Evolutionary conservation across 2,888 invertebrate species (phyloP).

Genomic region (Diabrotica balteata): DNA sequence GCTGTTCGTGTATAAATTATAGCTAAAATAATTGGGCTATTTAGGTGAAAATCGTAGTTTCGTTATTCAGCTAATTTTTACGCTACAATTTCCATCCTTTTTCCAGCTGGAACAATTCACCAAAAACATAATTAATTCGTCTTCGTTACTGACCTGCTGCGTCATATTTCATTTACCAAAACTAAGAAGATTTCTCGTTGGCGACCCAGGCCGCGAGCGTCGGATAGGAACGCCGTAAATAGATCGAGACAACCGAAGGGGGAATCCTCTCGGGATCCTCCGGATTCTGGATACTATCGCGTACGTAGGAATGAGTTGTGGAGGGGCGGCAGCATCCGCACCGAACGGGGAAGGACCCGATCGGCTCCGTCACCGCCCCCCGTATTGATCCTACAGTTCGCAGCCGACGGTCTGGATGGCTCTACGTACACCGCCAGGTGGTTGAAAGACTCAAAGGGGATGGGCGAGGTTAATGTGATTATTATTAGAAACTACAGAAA

Average conservation of each 20-base stretch:
- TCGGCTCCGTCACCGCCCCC: constrained; percentile 13
- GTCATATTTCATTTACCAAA: not conserved
- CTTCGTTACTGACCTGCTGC: too few species aligned
- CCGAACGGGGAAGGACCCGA: not conserved
- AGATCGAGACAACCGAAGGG: not conserved
- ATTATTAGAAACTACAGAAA: not conserved
- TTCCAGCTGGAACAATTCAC: too few species aligned
- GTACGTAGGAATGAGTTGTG: not conserved
- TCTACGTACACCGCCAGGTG: constrained; percentile 17
- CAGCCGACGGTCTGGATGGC: constrained; percentile 11
- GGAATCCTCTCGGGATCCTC: not conserved
- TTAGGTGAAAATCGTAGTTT: too few species aligned
- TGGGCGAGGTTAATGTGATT: not conserved
- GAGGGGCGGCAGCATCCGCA: constrained; percentile 3
- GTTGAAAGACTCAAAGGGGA: constrained; percentile 3
- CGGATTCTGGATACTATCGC: not conserved
- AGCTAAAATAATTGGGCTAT: too few species aligned
- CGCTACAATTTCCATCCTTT: too few species aligned
- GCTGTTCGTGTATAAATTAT: too few species aligned
- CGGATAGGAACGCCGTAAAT: not conserved
- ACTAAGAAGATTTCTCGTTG: constrained; percentile 2
- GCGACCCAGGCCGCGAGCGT: too few species aligned
- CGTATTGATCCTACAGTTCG: constrained; percentile 17
- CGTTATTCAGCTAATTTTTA: too few species aligned
- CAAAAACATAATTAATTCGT: too few species aligned